Evolutionary conservation across 2,888 invertebrate genomes (phyloP).

Genomic region (Antheraea assamensis): DNA sequence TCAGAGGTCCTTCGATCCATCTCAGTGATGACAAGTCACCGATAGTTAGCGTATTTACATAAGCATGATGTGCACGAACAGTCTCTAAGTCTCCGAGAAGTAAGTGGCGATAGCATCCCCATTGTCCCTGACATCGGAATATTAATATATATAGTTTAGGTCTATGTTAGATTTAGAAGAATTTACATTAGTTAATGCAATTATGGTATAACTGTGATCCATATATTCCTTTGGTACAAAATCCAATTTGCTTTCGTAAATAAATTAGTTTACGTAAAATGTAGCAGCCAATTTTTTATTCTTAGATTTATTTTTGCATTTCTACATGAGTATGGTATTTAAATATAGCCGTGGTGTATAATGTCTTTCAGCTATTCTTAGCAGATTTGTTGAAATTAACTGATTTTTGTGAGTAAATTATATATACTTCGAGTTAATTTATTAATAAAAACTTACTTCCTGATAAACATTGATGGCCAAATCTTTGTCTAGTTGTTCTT

Average conservation of each 20-base stretch:
- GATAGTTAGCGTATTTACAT: slow-evolving; percentile 87
- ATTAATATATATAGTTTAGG: slow-evolving; percentile 22
- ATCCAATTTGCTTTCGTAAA: neutral
- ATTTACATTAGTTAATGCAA: neutral
- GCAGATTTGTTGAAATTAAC: neutral
- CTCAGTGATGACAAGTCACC: slow-evolving; percentile 93
- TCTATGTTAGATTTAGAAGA: neutral
- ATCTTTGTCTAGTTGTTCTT: slow-evolving; percentile 86
- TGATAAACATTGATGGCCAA: slow-evolving; percentile 90
- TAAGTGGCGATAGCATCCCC: slow-evolving; percentile 94
- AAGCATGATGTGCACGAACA: slow-evolving; percentile 85
- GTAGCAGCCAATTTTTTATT: neutral
- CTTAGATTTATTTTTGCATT: neutral
- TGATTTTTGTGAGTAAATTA: slow-evolving; percentile 12
- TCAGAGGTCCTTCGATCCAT: slow-evolving; percentile 85
- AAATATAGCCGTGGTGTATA: too few species aligned
- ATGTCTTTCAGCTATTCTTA: neutral
- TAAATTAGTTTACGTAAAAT: neutral
- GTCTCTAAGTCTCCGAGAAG: slow-evolving; percentile 79
- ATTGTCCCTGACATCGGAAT: slow-evolving; percentile 68
- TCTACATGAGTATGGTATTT: neutral
- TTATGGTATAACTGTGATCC: too few species aligned
- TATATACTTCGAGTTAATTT: slow-evolving; percentile 2
- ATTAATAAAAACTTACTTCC: slow-evolving; percentile 64
- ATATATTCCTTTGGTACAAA: neutral